Conservation (phyloP, 1,140 invertebrate species). For the Eurosta solidaginis region DNA sequence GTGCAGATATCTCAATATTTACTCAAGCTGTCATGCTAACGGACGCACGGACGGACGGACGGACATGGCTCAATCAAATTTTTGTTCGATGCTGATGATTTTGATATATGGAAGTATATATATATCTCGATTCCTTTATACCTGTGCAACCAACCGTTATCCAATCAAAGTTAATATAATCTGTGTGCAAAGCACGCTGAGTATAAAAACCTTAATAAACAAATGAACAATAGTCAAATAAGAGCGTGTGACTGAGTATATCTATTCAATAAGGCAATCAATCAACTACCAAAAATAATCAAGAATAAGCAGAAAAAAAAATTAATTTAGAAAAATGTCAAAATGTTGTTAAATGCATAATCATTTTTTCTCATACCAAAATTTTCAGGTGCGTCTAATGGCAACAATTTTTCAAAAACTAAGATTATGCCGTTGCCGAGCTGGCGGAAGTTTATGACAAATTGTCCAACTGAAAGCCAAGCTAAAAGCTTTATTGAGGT, state of each 20-base stretch:
- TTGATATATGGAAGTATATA: no score
- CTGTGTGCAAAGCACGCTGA: no score
- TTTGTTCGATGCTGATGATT: no score
- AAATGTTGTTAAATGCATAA: conserved; percentile 9
- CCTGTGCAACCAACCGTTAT: no score
- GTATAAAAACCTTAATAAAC: not conserved
- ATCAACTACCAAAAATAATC: not conserved
- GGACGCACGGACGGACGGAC: no score
- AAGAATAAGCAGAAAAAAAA: not conserved
- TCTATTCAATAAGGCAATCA: not conserved
- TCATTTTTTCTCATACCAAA: not conserved
- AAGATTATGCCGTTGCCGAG: not conserved
- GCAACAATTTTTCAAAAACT: conserved; percentile 6
- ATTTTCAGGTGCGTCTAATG: conserved; percentile 5
- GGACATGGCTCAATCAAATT: no score
- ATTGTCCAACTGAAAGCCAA: not conserved
- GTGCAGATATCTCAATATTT: no score
- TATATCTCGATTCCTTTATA: no score
- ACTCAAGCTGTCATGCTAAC: no score
- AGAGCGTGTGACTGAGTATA: not conserved
- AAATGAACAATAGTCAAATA: not conserved
- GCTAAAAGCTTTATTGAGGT: not conserved
- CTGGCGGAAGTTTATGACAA: not conserved
- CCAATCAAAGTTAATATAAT: no score
- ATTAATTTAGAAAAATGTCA: conserved; percentile 27